A percentile compares a stretch with the other conserved stretches of the same genome.
phyloP scores from a whole-genome alignment of 1,140 invertebrate genomes.

The Drosophila kikkawai region DNA sequence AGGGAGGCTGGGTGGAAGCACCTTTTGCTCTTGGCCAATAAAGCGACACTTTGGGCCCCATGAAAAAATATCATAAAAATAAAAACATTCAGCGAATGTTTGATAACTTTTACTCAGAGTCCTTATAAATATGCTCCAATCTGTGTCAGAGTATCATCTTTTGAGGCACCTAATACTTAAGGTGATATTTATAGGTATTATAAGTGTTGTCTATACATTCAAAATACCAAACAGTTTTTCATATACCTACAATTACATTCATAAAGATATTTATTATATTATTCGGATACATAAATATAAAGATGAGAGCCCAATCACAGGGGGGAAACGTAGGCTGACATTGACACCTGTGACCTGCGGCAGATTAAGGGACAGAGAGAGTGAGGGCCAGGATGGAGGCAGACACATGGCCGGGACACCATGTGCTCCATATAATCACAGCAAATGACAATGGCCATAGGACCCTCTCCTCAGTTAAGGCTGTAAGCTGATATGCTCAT shows the following conservation, averaged over 20 bases:
- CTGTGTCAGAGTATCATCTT: background rate
- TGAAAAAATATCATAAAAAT: slow-evolving; percentile 33
- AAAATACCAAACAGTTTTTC: too few relatives aligned
- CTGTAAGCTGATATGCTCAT: slow-evolving; percentile 34
- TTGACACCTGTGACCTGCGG: background rate
- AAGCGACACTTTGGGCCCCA: slow-evolving; percentile 33
- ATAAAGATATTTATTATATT: background rate
- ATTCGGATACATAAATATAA: background rate
- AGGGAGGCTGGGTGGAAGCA: background rate
- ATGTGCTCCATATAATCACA: background rate
- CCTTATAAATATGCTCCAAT: background rate
- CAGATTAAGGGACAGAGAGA: background rate
- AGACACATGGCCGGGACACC: background rate
- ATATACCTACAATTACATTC: too few relatives aligned
- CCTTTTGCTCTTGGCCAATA: slow-evolving; percentile 33
- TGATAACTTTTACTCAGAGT: background rate
- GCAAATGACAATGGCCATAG: slow-evolving; percentile 38
- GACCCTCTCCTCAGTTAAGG: background rate
- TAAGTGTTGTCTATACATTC: too few relatives aligned
- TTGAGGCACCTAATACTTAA: too few relatives aligned
- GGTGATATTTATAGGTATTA: too few relatives aligned
- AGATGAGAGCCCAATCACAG: too few relatives aligned
- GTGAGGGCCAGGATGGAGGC: background rate
- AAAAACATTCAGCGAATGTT: slow-evolving; percentile 2
- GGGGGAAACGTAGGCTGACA: background rate